These are phyloP conservation scores for Petrocephalus schoutedeni DNA, from an alignment of 2,797 vertebrate species.

Conservation along the genomic window DNA sequence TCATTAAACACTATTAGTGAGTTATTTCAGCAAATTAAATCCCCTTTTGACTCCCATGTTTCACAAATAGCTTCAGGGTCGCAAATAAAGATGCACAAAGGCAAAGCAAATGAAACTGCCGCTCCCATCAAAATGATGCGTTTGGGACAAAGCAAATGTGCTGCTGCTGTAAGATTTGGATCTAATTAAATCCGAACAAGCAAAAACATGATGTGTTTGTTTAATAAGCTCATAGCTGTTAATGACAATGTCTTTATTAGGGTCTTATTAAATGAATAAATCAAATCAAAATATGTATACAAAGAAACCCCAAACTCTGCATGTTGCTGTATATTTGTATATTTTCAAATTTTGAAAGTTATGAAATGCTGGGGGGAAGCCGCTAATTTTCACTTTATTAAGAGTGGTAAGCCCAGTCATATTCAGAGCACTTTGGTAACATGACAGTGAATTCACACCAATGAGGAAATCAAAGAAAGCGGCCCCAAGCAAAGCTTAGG, in stretches of 20 bases:
- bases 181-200: constrained; percentile 49
- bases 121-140: constrained; percentile 51
- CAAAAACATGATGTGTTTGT: constrained; percentile 26
- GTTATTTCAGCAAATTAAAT: constrained; percentile 67
- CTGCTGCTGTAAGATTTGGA: constrained; percentile 47
- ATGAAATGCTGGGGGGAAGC: background rate
- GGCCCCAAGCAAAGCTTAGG: background rate
- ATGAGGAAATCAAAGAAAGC: background rate
- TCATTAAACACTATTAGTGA: constrained; percentile 72
- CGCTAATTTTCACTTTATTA: background rate
- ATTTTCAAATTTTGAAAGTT: background rate
- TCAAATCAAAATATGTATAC: constrained; percentile 1
- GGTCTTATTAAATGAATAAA: constrained; percentile 3
- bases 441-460: background rate
- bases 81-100: constrained; percentile 39
- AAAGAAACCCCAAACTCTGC: background rate
- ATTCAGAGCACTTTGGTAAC: background rate
- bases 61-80: constrained; percentile 58
- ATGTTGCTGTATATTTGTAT: background rate
- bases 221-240: constrained; percentile 30
- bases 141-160: constrained; percentile 51
- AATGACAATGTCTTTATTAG: constrained; percentile 22
- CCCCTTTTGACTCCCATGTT: constrained; percentile 57
- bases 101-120: constrained; percentile 47
- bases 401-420: background rate